These are phyloP conservation scores for Pygoscelis antarcticus DNA, from an alignment of 2,113 vertebrate genomes.

Conservation along the genomic window DNA sequence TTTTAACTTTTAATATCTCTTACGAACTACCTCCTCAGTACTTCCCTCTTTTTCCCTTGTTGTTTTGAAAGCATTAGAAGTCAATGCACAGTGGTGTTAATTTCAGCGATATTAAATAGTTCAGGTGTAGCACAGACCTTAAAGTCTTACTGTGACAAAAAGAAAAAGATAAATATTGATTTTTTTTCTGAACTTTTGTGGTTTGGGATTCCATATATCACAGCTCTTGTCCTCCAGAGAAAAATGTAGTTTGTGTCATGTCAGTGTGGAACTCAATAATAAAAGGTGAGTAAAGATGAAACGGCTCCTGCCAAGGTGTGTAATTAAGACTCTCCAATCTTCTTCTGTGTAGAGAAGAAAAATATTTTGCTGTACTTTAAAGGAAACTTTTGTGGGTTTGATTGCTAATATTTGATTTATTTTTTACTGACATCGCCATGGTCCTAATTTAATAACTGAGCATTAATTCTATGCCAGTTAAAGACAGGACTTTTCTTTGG, in stretches of 20 bases:
- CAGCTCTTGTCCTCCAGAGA: not conserved
- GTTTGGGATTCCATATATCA: not conserved
- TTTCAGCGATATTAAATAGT: not conserved
- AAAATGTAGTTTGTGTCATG: not conserved
- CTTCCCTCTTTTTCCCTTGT: not conserved
- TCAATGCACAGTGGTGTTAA: not conserved
- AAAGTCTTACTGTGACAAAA: not conserved
- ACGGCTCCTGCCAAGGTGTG: not conserved
- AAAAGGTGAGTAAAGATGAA: not conserved
- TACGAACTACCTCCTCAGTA: not conserved
- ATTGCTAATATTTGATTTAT: not conserved
- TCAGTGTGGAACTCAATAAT: not conserved
- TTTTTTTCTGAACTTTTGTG: not conserved
- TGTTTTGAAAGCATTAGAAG: not conserved
- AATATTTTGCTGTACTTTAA: not conserved
- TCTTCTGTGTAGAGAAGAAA: not conserved
- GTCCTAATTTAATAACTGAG: not conserved
- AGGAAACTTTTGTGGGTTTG: not conserved
- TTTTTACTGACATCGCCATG: not conserved
- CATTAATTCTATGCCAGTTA: not conserved
- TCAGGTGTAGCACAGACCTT: not conserved
- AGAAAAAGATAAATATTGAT: not conserved
- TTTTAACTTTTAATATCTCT: not conserved
- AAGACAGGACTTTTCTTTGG: not conserved
- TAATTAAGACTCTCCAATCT: not conserved